phyloP scores from a whole-genome alignment of 2,888 invertebrate genomes.

The Nomada ruficornis region DNA sequence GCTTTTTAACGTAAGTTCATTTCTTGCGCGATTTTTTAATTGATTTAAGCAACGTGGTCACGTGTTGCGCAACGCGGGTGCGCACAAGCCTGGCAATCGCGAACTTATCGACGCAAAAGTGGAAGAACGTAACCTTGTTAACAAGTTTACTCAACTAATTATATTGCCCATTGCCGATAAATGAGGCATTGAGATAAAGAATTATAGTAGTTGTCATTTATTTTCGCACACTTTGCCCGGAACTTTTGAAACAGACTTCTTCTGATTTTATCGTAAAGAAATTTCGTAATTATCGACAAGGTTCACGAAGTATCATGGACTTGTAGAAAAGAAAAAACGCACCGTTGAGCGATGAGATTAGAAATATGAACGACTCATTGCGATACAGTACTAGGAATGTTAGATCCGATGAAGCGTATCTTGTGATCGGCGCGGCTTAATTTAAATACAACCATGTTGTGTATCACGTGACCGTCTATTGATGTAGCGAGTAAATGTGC shows the following conservation, averaged over 20 bases:
- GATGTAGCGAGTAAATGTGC: too few species aligned
- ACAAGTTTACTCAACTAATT: background rate
- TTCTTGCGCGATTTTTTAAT: background rate
- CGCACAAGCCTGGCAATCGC: background rate
- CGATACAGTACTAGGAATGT: background rate
- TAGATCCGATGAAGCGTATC: background rate
- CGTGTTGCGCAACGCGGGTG: background rate
- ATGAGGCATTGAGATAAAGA: too few species aligned
- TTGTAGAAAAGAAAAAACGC: background rate
- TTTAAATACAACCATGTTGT: background rate
- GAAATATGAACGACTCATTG: background rate
- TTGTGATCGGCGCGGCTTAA: background rate
- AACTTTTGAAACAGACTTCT: background rate
- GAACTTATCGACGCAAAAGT: slow-evolving; percentile 4
- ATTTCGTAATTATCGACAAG: slow-evolving; percentile 4
- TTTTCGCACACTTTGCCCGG: background rate
- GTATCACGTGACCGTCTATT: background rate
- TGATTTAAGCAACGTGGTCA: background rate
- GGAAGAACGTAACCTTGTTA: background rate
- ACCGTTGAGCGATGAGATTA: background rate
- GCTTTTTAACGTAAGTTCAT: background rate
- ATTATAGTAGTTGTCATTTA: background rate
- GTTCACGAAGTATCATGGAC: background rate
- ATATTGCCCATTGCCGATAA: too few species aligned
- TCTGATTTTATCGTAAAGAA: background rate